Evolutionary conservation across 2,113 vertebrate genomes (phyloP).

Genomic region (Chroicocephalus ridibundus): DNA sequence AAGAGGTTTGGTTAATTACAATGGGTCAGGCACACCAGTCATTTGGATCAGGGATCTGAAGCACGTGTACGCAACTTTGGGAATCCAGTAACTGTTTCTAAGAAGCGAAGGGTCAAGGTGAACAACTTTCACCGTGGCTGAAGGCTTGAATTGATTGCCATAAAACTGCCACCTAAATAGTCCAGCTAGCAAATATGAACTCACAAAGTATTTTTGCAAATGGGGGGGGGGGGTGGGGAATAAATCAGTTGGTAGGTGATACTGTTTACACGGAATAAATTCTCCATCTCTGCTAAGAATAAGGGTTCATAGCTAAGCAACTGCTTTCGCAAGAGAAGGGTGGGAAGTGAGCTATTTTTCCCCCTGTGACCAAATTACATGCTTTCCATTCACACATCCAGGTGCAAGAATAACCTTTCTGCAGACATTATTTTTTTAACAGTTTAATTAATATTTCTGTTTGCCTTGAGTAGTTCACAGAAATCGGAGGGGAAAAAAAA

Average conservation of each 20-base stretch:
- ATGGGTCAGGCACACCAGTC: neutral
- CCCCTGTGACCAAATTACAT: neutral
- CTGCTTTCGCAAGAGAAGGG: conserved; percentile 12
- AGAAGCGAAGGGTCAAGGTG: neutral
- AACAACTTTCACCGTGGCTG: neutral
- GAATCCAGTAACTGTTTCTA: neutral
- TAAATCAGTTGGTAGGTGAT: neutral
- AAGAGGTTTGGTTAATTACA: neutral
- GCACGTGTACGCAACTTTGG: neutral
- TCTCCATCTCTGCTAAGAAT: conserved; percentile 5
- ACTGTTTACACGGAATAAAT: conserved; percentile 25
- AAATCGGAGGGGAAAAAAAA: neutral
- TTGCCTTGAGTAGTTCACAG: conserved; percentile 33
- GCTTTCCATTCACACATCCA: neutral
- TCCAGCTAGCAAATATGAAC: conserved; percentile 12
- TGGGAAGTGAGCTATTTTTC: neutral
- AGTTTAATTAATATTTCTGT: conserved; percentile 65
- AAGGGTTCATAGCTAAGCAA: conserved; percentile 11
- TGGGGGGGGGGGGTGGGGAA: no score
- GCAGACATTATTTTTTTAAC: conserved; percentile 35
- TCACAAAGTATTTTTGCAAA: conserved; percentile 14
- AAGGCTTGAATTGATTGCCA: neutral
- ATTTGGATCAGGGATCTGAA: neutral
- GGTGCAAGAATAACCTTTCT: conserved; percentile 14
- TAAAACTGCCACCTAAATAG: conserved; percentile 16